Conservation (phyloP, 2,888 invertebrate genomes). For the Pseudococcus longispinus region DNA sequence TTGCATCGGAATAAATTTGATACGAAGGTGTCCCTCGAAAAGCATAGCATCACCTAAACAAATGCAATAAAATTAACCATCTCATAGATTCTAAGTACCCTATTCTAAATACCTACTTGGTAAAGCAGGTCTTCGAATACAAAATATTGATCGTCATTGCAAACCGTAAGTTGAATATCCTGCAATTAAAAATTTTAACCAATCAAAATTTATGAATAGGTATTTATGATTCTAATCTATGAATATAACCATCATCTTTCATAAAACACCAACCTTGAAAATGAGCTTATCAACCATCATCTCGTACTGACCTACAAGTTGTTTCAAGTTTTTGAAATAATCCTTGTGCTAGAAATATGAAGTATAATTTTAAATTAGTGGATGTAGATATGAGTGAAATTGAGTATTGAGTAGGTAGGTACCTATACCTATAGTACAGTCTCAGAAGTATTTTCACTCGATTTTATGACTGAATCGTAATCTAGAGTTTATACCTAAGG, state of each 20-base stretch:
- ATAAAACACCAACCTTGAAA: constrained; percentile 72
- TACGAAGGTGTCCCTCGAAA: constrained; percentile 86
- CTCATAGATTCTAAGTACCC: neutral
- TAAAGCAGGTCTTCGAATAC: constrained; percentile 96
- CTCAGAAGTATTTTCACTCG: too few species aligned
- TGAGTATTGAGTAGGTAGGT: too few species aligned
- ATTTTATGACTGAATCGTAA: too few species aligned
- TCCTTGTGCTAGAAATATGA: constrained; percentile 60
- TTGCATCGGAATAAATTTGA: constrained; percentile 71
- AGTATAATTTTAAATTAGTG: neutral
- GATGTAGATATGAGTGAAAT: neutral
- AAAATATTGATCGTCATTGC: constrained; percentile 97
- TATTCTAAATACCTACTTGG: constrained; percentile 76
- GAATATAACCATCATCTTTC: too few species aligned
- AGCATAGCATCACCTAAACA: constrained; percentile 80
- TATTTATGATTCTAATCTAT: neutral
- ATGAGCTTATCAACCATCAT: constrained; percentile 92
- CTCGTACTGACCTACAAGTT: constrained; percentile 84
- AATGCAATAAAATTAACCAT: neutral
- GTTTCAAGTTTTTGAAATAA: constrained; percentile 82
- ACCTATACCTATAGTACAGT: too few species aligned
- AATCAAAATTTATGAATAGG: neutral
- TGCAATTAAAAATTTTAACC: constrained; percentile 60
- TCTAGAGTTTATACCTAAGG: too few species aligned
- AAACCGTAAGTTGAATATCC: constrained; percentile 94